phyloP scores from a whole-genome alignment of 2,888 invertebrate species.

The Dione vanillae region DNA sequence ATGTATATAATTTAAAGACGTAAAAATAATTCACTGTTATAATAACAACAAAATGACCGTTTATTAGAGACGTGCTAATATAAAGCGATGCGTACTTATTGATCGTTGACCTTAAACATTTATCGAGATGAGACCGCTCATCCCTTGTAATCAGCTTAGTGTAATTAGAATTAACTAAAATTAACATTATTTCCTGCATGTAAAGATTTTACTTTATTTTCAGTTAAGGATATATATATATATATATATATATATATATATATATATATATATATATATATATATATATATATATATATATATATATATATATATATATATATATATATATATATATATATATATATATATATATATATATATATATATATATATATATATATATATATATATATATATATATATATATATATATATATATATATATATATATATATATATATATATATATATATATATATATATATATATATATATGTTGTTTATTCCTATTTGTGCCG shows the following conservation, averaged over 20 bases:
- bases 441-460: not conserved
- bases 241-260: too few relatives aligned
- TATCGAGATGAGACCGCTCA: constrained; percentile 30
- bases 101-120: constrained; percentile 29
- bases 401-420: not conserved
- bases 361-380: not conserved
- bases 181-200: constrained; percentile 35
- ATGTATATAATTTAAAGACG: not conserved
- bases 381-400: not conserved
- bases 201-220: constrained; percentile 16
- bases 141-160: constrained; percentile 29
- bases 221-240: not conserved
- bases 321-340: not conserved
- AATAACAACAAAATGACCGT: not conserved
- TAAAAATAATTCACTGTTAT: too few relatives aligned
- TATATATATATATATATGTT: not conserved
- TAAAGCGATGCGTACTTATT: constrained; percentile 22
- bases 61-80: constrained; percentile 2
- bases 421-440: not conserved
- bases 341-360: not conserved
- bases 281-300: not conserved
- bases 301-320: not conserved
- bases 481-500: too few relatives aligned
- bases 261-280: not conserved
- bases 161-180: constrained; percentile 34